These are phyloP conservation scores for Agriopis aurantiaria DNA, from an alignment of 2,888 invertebrate genomes.

Conservation along the genomic window DNA sequence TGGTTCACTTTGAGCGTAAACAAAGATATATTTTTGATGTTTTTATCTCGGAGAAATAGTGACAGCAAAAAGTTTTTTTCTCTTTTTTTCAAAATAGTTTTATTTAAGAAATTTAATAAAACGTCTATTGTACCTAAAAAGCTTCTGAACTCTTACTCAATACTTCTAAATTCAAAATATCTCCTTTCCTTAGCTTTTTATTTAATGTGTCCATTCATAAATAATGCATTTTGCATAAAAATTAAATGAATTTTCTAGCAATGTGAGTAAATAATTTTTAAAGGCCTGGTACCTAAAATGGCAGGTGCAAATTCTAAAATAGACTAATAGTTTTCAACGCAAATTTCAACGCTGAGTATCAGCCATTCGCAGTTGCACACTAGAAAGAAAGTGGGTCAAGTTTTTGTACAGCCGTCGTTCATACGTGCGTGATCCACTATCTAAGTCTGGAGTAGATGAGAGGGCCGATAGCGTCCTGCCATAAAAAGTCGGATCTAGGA, in stretches of 20 bases:
- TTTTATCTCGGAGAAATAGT: constrained; percentile 19
- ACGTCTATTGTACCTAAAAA: too few species aligned
- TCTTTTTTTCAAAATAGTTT: too few species aligned
- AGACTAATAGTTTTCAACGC: constrained; percentile 26
- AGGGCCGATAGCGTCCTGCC: constrained; percentile 79
- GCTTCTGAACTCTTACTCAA: too few species aligned
- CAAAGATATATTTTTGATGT: constrained; percentile 74
- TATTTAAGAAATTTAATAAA: too few species aligned
- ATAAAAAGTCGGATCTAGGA: constrained; percentile 81
- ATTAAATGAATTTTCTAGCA: too few species aligned
- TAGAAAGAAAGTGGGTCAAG: constrained; percentile 70
- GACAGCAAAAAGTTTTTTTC: not conserved
- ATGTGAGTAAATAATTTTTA: too few species aligned
- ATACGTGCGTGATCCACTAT: constrained; percentile 79
- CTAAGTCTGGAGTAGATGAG: constrained; percentile 78
- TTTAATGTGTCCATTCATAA: too few species aligned
- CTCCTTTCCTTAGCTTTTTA: too few species aligned
- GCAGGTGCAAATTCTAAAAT: constrained; percentile 2
- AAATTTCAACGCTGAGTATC: constrained; percentile 34
- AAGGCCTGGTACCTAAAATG: too few species aligned
- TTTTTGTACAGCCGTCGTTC: constrained; percentile 68
- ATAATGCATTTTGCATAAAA: too few species aligned
- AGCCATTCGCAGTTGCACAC: constrained; percentile 61
- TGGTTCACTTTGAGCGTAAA: constrained; percentile 79
- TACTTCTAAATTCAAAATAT: too few species aligned